Conservation (phyloP, 2,888 invertebrate species). For the Ferrisia virgata region DNA sequence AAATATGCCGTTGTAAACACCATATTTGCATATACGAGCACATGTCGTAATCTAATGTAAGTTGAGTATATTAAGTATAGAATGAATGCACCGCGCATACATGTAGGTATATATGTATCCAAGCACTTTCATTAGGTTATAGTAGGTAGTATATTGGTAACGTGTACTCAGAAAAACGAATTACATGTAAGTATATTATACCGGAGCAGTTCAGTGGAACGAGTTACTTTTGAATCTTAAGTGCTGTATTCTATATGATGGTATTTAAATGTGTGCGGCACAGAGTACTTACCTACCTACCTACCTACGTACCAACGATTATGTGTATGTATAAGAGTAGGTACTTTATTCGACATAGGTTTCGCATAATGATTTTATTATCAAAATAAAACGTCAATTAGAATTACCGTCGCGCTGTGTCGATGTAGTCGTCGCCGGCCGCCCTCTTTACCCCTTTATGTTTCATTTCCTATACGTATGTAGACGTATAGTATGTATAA, state of each 20-base stretch:
- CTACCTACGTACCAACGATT: too few species aligned
- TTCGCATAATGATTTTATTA: constrained; percentile 17
- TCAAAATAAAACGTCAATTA: constrained; percentile 5
- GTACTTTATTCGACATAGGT: constrained; percentile 9
- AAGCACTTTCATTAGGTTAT: too few species aligned
- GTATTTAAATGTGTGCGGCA: not conserved
- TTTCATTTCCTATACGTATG: too few species aligned
- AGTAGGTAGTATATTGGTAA: too few species aligned
- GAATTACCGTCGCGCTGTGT: not conserved
- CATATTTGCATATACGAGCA: not conserved
- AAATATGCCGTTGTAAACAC: not conserved
- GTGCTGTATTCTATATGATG: not conserved
- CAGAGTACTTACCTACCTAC: too few species aligned
- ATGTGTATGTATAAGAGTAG: not conserved
- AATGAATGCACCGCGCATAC: not conserved
- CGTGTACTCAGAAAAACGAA: not conserved
- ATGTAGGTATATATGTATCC: not conserved
- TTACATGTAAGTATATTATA: not conserved
- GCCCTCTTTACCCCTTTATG: too few species aligned
- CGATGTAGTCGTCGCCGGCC: too few species aligned
- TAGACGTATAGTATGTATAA: too few species aligned
- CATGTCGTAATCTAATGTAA: constrained; percentile 1
- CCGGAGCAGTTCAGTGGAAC: not conserved
- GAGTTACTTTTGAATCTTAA: not conserved
- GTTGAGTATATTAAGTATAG: not conserved